Evolutionary conservation across 1,140 invertebrate species (phyloP).

Genomic region (Cherax destructor): DNA sequence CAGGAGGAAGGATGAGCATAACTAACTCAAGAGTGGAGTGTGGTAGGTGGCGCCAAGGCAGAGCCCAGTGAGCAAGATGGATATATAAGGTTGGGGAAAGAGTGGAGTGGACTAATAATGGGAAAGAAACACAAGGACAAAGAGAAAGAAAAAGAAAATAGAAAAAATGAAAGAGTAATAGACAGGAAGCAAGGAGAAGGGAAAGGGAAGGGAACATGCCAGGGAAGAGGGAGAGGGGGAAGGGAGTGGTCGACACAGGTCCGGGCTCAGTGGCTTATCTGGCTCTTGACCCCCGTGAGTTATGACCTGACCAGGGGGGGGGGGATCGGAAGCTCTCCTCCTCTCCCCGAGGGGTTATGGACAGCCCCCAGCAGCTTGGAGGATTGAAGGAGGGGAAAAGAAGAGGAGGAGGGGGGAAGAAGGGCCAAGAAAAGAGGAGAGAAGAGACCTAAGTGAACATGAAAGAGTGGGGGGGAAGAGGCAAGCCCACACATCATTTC

Average conservation of each 20-base stretch:
- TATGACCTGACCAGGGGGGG: background rate
- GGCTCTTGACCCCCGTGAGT: constrained; percentile 4
- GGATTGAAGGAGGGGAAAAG: background rate
- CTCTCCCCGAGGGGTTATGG: background rate
- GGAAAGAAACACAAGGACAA: too few relatives aligned
- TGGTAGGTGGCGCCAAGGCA: too few relatives aligned
- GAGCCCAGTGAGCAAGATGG: too few relatives aligned
- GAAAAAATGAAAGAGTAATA: background rate
- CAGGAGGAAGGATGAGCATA: too few relatives aligned
- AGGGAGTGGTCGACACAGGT: background rate
- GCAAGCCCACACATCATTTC: constrained; percentile 6
- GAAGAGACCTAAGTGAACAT: background rate
- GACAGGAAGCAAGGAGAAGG: background rate
- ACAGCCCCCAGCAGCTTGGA: background rate
- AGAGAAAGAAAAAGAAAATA: too few relatives aligned
- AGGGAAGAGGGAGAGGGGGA: background rate
- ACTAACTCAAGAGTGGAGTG: too few relatives aligned
- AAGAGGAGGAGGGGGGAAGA: background rate
- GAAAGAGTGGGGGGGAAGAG: background rate
- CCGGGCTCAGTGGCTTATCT: constrained; percentile 1
- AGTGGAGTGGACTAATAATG: background rate
- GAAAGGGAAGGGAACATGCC: too few relatives aligned
- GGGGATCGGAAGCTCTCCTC: background rate
- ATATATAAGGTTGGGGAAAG: background rate
- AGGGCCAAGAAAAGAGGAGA: background rate